Evolutionary conservation across 2,113 vertebrate genomes (phyloP).

Genomic region (Urocynchramus pylzowi): DNA sequence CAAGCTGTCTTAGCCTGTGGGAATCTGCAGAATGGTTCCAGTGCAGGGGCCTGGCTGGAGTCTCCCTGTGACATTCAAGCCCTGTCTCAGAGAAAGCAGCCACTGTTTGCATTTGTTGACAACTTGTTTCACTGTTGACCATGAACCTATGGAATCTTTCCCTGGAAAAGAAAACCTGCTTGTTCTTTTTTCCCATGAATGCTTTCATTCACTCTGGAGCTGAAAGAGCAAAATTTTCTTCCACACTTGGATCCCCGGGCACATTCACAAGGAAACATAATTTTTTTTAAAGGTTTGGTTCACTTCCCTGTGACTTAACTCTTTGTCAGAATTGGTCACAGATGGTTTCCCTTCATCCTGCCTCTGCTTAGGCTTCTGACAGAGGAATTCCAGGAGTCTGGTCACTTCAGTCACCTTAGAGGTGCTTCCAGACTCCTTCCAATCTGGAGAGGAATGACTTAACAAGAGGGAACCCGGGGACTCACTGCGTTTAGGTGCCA

Average conservation of each 20-base stretch:
- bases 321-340: background rate
- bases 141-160: slow-evolving; percentile 52
- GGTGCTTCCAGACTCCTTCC: background rate
- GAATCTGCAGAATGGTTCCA: background rate
- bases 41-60: background rate
- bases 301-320: background rate
- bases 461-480: background rate
- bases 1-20: background rate
- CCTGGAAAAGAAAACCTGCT: background rate
- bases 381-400: background rate
- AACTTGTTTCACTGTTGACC: slow-evolving; percentile 19
- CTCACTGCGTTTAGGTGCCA: background rate
- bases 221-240: slow-evolving; percentile 37
- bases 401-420: background rate
- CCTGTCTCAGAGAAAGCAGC: slow-evolving; percentile 2
- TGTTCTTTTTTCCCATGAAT: slow-evolving; percentile 36
- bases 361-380: background rate
- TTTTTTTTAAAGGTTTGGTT: slow-evolving; percentile 3
- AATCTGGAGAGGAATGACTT: background rate
- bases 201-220: slow-evolving; percentile 43
- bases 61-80: background rate
- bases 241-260: slow-evolving; percentile 4
- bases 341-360: background rate
- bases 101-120: slow-evolving; percentile 39
- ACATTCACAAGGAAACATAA: background rate